phyloP scores from a whole-genome alignment of 1,140 invertebrate genomes.

The Sitophilus oryzae region DNA sequence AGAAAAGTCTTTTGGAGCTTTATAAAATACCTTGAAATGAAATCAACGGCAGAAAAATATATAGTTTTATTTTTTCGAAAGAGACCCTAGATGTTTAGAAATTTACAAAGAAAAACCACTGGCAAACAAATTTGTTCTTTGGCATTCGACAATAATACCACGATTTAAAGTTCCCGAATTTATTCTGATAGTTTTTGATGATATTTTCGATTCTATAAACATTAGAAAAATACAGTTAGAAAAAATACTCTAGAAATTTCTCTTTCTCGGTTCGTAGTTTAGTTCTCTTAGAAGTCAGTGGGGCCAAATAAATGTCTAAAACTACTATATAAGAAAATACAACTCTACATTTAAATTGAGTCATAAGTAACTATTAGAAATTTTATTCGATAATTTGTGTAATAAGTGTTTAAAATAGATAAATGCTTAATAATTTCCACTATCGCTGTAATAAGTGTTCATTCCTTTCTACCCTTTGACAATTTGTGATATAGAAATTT shows the following conservation, averaged over 20 bases:
- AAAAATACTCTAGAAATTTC: neutral
- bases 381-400: too few relatives aligned
- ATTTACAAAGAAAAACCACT: conserved; percentile 6
- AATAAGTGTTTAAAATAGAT: too few relatives aligned
- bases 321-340: neutral
- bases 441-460: too few relatives aligned
- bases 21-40: too few relatives aligned
- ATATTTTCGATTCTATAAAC: neutral
- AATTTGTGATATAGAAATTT: too few relatives aligned
- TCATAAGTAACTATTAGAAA: too few relatives aligned
- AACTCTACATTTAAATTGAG: too few relatives aligned
- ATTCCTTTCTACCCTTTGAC: too few relatives aligned
- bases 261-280: neutral
- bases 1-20: too few relatives aligned
- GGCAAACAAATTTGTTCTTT: conserved; percentile 8
- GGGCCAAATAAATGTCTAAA: conserved; percentile 4
- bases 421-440: too few relatives aligned
- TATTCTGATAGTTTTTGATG: too few relatives aligned
- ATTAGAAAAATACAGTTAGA: neutral
- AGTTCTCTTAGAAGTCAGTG: conserved; percentile 7
- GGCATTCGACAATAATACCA: conserved; percentile 10
- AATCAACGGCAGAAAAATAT: neutral
- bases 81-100: neutral
- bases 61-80: neutral
- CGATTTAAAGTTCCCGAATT: neutral